phyloP scores from a whole-genome alignment of 2,113 vertebrate genomes.

The Pipa parva region DNA sequence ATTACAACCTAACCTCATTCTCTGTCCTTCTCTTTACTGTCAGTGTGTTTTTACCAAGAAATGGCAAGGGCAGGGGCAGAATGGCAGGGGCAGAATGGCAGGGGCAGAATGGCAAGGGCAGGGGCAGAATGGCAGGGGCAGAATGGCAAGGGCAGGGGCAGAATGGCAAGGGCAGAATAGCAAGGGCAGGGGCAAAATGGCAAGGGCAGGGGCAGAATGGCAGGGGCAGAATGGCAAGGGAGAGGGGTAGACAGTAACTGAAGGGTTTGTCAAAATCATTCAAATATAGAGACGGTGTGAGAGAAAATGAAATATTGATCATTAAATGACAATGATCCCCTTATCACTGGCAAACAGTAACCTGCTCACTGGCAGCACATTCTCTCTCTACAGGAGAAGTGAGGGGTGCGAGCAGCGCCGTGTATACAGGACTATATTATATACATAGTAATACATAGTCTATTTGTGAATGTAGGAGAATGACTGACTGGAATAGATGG shows the following conservation, averaged over 20 bases:
- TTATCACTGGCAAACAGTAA: conserved; percentile 39
- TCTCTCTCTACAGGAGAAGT: conserved; percentile 7
- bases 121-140: too few relatives aligned
- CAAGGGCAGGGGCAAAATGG: background rate
- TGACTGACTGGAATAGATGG: background rate
- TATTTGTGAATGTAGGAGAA: conserved; percentile 11
- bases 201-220: conserved; percentile 4
- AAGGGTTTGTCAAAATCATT: conserved; percentile 22
- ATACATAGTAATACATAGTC: background rate
- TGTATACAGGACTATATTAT: conserved; percentile 6
- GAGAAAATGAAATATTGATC: conserved; percentile 44
- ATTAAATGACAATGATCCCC: conserved; percentile 42
- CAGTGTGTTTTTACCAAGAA: too few relatives aligned
- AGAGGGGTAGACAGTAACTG: conserved; percentile 15
- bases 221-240: too few relatives aligned
- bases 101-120: too few relatives aligned
- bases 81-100: too few relatives aligned
- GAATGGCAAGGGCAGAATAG: background rate
- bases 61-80: too few relatives aligned
- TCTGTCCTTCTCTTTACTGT: too few relatives aligned
- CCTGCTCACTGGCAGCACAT: conserved; percentile 20
- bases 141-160: background rate
- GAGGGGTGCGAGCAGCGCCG: conserved; percentile 5
- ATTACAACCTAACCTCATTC: too few relatives aligned
- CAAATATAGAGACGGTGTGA: conserved; percentile 10